phyloP scores from a whole-genome alignment of 2,113 vertebrate species.

The Micronycteris hirsuta region DNA sequence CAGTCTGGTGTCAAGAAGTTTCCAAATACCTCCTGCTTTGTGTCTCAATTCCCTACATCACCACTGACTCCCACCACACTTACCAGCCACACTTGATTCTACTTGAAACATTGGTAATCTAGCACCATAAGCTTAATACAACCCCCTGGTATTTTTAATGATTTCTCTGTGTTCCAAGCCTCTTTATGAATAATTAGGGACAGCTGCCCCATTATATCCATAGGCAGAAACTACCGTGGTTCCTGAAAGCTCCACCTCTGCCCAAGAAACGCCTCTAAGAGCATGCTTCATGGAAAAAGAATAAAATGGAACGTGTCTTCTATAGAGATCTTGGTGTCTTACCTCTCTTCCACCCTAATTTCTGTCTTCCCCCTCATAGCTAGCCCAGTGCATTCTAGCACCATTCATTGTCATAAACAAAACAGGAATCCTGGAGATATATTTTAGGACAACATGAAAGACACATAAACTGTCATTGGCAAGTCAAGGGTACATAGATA shows the following conservation, averaged over 20 bases:
- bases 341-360: background rate
- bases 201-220: background rate
- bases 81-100: background rate
- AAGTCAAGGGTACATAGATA: background rate
- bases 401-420: background rate
- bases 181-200: background rate
- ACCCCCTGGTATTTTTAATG: background rate
- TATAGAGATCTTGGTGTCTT: background rate
- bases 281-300: background rate
- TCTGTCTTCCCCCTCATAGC: background rate
- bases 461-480: background rate
- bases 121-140: background rate
- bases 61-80: background rate
- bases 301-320: background rate
- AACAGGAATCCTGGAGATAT: background rate
- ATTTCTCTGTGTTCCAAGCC: background rate
- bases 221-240: background rate
- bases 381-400: background rate
- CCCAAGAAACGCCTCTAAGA: background rate
- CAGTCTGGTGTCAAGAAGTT: background rate
- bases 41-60: background rate
- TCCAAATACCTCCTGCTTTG: background rate
- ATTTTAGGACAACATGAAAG: background rate
- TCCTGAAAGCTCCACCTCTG: background rate
- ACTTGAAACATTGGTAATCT: background rate